Conservation (phyloP, 2,888 invertebrate species). For the Dryomyza anilis region DNA sequence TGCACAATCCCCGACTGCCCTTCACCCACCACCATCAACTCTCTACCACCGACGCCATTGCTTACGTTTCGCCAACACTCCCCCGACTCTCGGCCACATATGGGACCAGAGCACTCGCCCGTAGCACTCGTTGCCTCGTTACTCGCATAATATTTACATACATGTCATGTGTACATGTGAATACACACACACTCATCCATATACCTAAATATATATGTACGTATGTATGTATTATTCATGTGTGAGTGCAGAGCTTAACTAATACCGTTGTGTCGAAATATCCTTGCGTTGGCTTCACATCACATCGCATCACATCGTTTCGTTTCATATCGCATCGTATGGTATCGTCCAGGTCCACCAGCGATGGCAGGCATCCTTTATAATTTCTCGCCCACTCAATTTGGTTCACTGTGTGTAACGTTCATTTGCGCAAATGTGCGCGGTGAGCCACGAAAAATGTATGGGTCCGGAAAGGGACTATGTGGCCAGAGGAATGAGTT, state of each 20-base stretch:
- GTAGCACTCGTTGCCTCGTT: background rate
- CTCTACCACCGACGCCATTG: background rate
- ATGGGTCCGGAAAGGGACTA: conserved; percentile 20
- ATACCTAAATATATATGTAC: background rate
- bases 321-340: background rate
- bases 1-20: background rate
- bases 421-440: conserved; percentile 39
- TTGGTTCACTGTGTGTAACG: conserved; percentile 39
- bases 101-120: background rate
- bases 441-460: conserved; percentile 40
- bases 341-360: conserved; percentile 14
- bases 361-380: conserved; percentile 44
- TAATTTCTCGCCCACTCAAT: conserved; percentile 60
- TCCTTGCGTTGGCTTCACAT: background rate
- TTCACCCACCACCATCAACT: background rate
- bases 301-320: background rate
- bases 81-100: background rate
- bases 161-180: background rate
- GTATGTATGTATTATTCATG: background rate
- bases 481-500: background rate
- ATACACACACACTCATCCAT: background rate
- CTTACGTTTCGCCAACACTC: background rate
- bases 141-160: background rate
- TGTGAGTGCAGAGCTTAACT: background rate
- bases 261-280: conserved; percentile 6